A percentile compares a stretch with the other conserved stretches of the same genome.
phyloP scores from a whole-genome alignment of 2,113 vertebrate species.

The Cyanoramphus novaezelandiae region DNA sequence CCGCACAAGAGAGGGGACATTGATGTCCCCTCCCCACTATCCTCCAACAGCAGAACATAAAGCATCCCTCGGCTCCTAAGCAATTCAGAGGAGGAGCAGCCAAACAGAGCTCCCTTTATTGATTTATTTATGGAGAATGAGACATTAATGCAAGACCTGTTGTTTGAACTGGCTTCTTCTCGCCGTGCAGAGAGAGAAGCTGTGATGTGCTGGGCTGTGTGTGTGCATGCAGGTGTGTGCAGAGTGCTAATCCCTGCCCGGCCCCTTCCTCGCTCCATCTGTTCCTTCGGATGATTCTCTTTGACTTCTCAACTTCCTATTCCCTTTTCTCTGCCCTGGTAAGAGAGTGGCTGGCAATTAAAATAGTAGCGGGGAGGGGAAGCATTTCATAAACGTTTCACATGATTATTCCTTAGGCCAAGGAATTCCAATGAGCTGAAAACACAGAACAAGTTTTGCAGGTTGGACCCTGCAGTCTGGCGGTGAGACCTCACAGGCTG shows the following conservation, averaged over 20 bases:
- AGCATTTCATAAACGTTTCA: neutral
- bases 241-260: neutral
- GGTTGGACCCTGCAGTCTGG: neutral
- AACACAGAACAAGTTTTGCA: neutral
- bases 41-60: neutral
- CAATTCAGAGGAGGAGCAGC: neutral
- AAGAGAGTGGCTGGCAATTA: slow-evolving; percentile 42
- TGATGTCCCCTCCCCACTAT: neutral
- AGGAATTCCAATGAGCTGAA: slow-evolving; percentile 44
- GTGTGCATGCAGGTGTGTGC: neutral
- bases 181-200: neutral
- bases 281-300: neutral
- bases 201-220: neutral
- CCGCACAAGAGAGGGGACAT: accelerated
- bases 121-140: slow-evolving; percentile 66
- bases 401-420: slow-evolving; percentile 7
- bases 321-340: neutral
- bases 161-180: slow-evolving; percentile 51
- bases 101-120: neutral
- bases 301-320: neutral
- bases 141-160: slow-evolving; percentile 52
- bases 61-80: neutral
- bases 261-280: slow-evolving; percentile 34
- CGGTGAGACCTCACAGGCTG: neutral
- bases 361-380: slow-evolving; percentile 32